phyloP scores from a whole-genome alignment of 2,888 invertebrate species.

The Drosophila greeni region DNA sequence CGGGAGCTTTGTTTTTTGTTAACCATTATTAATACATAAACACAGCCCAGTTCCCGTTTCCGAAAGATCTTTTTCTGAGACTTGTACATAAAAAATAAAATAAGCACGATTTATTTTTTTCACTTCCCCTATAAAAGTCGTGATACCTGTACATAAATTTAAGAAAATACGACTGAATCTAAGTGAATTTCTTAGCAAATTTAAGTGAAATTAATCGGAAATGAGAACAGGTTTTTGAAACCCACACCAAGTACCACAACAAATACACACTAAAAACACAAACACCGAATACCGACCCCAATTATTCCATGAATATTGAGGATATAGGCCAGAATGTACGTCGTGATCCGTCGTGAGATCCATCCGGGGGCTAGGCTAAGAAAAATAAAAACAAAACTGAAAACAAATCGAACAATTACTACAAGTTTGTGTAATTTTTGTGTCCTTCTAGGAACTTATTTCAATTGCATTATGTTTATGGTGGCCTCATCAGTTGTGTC shows the following conservation, averaged over 20 bases:
- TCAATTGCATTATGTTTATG: conserved; percentile 99
- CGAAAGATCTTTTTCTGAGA: background rate
- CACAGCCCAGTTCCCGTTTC: conserved; percentile 14
- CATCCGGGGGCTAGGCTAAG: conserved; percentile 26
- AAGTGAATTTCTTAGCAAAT: no score
- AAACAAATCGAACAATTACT: conserved; percentile 59
- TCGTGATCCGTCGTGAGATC: conserved; percentile 14
- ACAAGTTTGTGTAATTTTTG: conserved; percentile 79
- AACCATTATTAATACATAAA: background rate
- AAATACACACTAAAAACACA: conserved; percentile 21
- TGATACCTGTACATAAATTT: conserved; percentile 3
- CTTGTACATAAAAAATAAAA: conserved; percentile 4
- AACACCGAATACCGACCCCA: conserved; percentile 10
- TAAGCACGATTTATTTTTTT: background rate
- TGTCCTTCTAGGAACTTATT: conserved; percentile 92
- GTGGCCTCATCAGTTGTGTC: conserved; percentile 98
- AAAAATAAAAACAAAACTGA: conserved; percentile 15
- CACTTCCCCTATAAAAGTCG: background rate
- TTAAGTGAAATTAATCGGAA: background rate
- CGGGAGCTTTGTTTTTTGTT: conserved; percentile 13
- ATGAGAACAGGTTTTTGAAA: conserved; percentile 10
- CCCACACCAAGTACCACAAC: conserved; percentile 13
- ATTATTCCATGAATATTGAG: conserved; percentile 4
- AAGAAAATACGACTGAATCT: background rate
- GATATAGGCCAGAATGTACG: conserved; percentile 3